Evolutionary conservation across 2,797 vertebrate species (phyloP), one percentile per base, ranked within the genome.

Genomic region (Sebastes ruberrimus): DNA sequence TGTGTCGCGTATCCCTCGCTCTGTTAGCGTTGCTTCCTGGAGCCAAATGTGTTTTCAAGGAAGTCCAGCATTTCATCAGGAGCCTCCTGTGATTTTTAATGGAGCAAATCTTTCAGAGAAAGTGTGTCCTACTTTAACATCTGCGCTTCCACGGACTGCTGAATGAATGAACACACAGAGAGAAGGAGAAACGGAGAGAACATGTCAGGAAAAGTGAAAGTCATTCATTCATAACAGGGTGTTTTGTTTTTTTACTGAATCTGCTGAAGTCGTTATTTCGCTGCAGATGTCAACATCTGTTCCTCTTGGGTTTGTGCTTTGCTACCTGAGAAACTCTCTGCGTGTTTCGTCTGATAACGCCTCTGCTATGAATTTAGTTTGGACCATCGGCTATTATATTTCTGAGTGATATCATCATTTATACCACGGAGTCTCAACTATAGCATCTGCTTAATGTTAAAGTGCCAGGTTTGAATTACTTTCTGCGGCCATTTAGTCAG

Each of bases 181-280:
- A 60, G 49, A 32, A n/a, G n/a, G 53, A 33, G 49, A 60, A 59
- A 25, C 33, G 70, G 59, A 66, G 64, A 65, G 63, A 85, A 80
- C 78, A 87, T 77, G 84, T 78, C 76, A 79, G 76, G 74, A 80
- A 67, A 83, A 71, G 28, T 55, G 14, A 81, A 68, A 72, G 53
- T 74, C 55, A 46, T 67, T 75, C 25, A 72, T 76, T 83, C 71
- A 80, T 28, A 55, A 8, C 65, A 38, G 35, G 2, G 7, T 42
- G 57, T 53, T 57, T 46, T 7, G n/a, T 32, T 35, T 57, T 61
- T 63, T 32, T 38, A 22, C 52, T 35, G 23, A 84, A 80, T 84
- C 93, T 92, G 92, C 49, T 88, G 11, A 38, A 88, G 73, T 80
- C 77, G 65, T 91, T 87, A 86, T 27, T 67, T 66, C n/a, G 1